Base-by-base conservation (phyloP, 2,888 invertebrate genomes). In the Agrochola macilenta region DNA sequence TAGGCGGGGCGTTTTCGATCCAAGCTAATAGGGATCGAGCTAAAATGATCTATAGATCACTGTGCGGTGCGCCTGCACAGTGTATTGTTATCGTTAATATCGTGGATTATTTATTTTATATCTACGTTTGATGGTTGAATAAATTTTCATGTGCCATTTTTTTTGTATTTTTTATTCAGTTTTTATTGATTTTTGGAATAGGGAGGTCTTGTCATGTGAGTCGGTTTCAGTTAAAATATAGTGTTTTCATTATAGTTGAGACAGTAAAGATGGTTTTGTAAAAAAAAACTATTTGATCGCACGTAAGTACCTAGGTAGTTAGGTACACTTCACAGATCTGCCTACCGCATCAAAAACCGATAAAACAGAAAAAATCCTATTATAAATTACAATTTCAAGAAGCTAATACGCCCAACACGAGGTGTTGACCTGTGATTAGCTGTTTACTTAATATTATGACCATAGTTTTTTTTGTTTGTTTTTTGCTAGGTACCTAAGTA, bases 41-140 rank as follows among this genome's bases (percentile, higher is more conserved):
- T 93, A 93, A 95, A 96, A 96, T 96, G 96, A 96, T 96, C 96
- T 96, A 96, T 96, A 96, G 96, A 96, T 95, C 95, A 90, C 90
- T 92, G 94, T 91, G 92, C 91, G 88, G 89, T 93, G 91, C 93
- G 90, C 90, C 65, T 89, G 93, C 92, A 92, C 91, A 92, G 92
- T 91, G 95, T 94, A 96, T 96, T 96, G 96, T 96, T 95, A 94
- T 95, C 94, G 93, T 92, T 93, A 92, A 93, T 94, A 95, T 95
- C 93, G 92, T 93, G 93, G 94, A 94, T 93, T 94, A 94, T 94
- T 95, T 95, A 94, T 95, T 95, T 94, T 94, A 93, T 93, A 93
- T 94, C 93, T 94, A 93, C 92, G 90, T 93, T 93, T 95, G 95
- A 95, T 95, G 94, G 93, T 91, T 93, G 94, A 94, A 95, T 95